Conservation (phyloP, 1,140 invertebrate species). For the Camponotus vicinus region DNA sequence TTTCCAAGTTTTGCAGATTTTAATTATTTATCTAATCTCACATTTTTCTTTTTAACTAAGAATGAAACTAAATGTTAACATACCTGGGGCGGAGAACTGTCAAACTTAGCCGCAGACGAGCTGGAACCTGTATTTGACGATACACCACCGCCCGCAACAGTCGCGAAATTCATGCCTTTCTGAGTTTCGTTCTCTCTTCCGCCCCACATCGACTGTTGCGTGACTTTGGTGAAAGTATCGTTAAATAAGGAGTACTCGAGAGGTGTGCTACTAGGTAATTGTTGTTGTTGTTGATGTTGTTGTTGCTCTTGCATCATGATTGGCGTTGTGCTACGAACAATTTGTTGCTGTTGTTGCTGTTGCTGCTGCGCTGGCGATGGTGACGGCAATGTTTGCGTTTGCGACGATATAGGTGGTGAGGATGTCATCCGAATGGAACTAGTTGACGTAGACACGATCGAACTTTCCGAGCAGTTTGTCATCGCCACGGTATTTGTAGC, state of each 20-base stretch:
- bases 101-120: conserved; percentile 85
- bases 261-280: conserved; percentile 78
- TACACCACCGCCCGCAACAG: conserved; percentile 90
- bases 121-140: conserved; percentile 83
- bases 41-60: no score
- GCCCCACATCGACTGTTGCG: conserved; percentile 89
- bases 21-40: not conserved
- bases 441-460: conserved; percentile 62
- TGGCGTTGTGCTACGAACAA: conserved; percentile 77
- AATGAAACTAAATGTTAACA: conserved; percentile 15
- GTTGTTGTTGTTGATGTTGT: conserved; percentile 72
- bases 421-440: conserved; percentile 77
- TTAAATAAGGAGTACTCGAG: conserved; percentile 94
- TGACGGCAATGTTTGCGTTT: conserved; percentile 59
- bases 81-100: conserved; percentile 87
- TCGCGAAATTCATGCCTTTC: conserved; percentile 91
- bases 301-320: conserved; percentile 72
- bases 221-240: conserved; percentile 89
- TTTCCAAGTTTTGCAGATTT: not conserved
- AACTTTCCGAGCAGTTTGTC: conserved; percentile 72
- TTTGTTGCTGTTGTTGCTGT: conserved; percentile 74
- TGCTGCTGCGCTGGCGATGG: conserved; percentile 63
- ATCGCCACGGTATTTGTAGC: conserved; percentile 60
- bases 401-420: conserved; percentile 75
- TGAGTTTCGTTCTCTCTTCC: conserved; percentile 89